phyloP scores from a whole-genome alignment of 2,888 invertebrate species.

The Diaperis boleti region DNA sequence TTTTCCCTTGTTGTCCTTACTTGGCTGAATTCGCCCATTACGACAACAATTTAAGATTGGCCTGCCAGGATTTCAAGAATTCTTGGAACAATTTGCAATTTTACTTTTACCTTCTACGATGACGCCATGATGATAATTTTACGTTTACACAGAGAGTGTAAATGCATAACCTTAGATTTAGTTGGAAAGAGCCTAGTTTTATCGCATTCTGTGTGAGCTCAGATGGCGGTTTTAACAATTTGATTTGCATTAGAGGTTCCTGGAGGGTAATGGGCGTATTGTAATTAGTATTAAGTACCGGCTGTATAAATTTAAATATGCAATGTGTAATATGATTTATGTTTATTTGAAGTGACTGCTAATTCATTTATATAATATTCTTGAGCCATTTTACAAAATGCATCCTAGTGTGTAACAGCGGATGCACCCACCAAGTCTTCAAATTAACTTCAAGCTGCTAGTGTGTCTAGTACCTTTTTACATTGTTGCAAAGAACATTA shows the following conservation, averaged over 20 bases:
- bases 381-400: background rate
- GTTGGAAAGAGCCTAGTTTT: background rate
- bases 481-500: too few species aligned
- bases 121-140: slow-evolving; percentile 12
- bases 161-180: background rate
- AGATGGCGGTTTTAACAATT: background rate
- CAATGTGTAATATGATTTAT: background rate
- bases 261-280: slow-evolving; percentile 12
- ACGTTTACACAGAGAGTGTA: slow-evolving; percentile 4
- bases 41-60: slow-evolving; percentile 18
- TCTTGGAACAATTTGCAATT: slow-evolving; percentile 5
- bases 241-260: slow-evolving; percentile 6
- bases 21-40: background rate
- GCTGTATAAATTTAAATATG: background rate
- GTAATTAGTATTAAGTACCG: slow-evolving; percentile 10
- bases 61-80: slow-evolving; percentile 1
- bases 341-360: background rate
- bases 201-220: background rate
- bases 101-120: slow-evolving; percentile 23
- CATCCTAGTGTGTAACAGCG: background rate
- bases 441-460: background rate
- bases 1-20: slow-evolving; percentile 12
- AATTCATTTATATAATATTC: slow-evolving; percentile 5
- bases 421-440: background rate
- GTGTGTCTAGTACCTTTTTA: too few species aligned